A percentile compares a stretch with the other conserved stretches of the same genome.
Conservation (phyloP, 2,113 vertebrate genomes). For the Saimiri boliviensis region DNA sequence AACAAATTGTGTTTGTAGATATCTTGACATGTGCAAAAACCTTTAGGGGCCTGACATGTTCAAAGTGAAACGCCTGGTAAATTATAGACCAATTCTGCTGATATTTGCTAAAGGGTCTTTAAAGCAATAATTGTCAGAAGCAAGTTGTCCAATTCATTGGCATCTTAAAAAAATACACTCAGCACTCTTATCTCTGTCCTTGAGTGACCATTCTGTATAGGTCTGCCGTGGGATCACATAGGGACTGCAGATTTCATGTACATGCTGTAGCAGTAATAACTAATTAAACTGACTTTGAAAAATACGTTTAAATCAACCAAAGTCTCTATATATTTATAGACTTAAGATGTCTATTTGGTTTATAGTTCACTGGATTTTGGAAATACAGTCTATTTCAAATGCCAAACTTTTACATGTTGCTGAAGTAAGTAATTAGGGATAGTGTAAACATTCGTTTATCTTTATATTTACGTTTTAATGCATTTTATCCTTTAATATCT, state of each 20-base stretch:
- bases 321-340: conserved; percentile 35
- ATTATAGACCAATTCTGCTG: conserved; percentile 78
- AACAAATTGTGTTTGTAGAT: conserved; percentile 74
- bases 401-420: background rate
- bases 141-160: conserved; percentile 66
- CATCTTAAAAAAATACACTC: conserved; percentile 70
- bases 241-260: conserved; percentile 66
- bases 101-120: conserved; percentile 74
- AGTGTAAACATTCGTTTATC: background rate
- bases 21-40: conserved; percentile 68
- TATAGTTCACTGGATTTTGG: conserved; percentile 49
- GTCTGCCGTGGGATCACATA: conserved; percentile 57
- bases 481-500: background rate
- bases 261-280: conserved; percentile 39
- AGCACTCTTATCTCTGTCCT: conserved; percentile 13
- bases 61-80: conserved; percentile 76
- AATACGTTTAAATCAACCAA: conserved; percentile 62
- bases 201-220: conserved; percentile 42
- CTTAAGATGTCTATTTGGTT: conserved; percentile 67
- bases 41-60: conserved; percentile 71
- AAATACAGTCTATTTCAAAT: conserved; percentile 58
- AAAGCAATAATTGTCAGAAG: conserved; percentile 70
- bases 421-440: background rate
- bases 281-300: conserved; percentile 65
- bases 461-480: background rate